Evolutionary conservation across 2,888 invertebrate species (phyloP).

Genomic region (Esperia sulphurella): DNA sequence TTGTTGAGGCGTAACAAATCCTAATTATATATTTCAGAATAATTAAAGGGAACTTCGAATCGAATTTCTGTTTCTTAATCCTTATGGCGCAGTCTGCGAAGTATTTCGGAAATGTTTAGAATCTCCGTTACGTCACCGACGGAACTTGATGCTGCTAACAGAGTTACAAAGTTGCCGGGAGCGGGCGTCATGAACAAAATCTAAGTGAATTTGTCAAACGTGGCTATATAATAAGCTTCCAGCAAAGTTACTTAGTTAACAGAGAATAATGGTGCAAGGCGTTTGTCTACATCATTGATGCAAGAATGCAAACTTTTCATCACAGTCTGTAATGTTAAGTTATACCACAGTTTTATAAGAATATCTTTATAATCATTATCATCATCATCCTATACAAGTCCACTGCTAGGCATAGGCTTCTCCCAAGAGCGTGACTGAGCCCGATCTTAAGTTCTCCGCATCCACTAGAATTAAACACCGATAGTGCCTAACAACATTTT

Average conservation of each 20-base stretch:
- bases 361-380: no score
- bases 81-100: neutral
- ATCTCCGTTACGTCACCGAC: conserved; percentile 29
- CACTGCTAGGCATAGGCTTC: no score
- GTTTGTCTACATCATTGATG: conserved; percentile 15
- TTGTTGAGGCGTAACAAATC: no score
- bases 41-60: neutral
- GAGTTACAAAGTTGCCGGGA: conserved; percentile 56
- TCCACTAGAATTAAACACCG: no score
- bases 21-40: no score
- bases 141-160: conserved; percentile 39
- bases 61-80: conserved; percentile 26
- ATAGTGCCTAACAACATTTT: no score
- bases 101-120: conserved; percentile 39
- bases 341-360: neutral
- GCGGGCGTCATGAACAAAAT: conserved; percentile 62
- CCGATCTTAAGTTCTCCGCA: no score
- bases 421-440: no score
- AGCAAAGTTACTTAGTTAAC: conserved; percentile 50
- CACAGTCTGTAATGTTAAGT: neutral
- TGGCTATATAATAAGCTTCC: conserved; percentile 65
- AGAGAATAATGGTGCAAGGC: conserved; percentile 26
- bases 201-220: conserved; percentile 71
- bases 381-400: no score
- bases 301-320: neutral